Evolutionary conservation across 2,113 vertebrate genomes (phyloP).

Genomic region (Hemicordylus capensis): DNA sequence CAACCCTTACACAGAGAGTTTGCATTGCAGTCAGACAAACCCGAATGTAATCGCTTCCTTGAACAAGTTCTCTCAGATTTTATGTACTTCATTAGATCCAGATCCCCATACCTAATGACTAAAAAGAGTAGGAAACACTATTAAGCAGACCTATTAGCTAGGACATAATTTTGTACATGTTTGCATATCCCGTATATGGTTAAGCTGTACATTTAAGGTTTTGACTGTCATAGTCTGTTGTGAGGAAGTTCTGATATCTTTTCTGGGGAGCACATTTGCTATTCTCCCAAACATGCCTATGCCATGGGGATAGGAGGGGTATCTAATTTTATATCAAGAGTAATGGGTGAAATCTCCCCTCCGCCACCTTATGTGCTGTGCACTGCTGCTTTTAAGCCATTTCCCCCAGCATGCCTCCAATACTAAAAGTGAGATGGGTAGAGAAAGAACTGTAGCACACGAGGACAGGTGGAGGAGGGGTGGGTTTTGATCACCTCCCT

Average conservation of each 20-base stretch:
- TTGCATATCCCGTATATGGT: neutral
- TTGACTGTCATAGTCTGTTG: constrained; percentile 28
- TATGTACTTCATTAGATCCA: constrained; percentile 48
- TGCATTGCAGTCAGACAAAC: constrained; percentile 2
- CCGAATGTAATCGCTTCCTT: neutral
- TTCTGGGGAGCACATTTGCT: constrained; percentile 28
- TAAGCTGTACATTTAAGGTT: constrained; percentile 37
- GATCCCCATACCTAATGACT: constrained; percentile 47
- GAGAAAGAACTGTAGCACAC: no score
- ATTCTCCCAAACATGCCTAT: no score
- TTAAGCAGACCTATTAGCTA: constrained; percentile 20
- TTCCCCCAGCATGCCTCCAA: no score
- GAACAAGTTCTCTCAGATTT: constrained; percentile 33
- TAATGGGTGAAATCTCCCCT: no score
- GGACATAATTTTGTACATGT: neutral
- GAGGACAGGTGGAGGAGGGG: no score
- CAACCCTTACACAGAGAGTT: neutral
- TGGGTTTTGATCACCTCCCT: no score
- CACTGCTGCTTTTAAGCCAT: no score
- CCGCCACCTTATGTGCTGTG: no score
- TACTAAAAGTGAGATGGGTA: no score
- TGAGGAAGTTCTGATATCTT: constrained; percentile 39
- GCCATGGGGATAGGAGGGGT: no score
- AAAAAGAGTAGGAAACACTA: constrained; percentile 45
- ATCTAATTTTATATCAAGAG: no score